Evolutionary conservation across 2,113 vertebrate genomes (phyloP), one percentile per base, ranked within the genome.

Genomic region (Vulpes vulpes): DNA sequence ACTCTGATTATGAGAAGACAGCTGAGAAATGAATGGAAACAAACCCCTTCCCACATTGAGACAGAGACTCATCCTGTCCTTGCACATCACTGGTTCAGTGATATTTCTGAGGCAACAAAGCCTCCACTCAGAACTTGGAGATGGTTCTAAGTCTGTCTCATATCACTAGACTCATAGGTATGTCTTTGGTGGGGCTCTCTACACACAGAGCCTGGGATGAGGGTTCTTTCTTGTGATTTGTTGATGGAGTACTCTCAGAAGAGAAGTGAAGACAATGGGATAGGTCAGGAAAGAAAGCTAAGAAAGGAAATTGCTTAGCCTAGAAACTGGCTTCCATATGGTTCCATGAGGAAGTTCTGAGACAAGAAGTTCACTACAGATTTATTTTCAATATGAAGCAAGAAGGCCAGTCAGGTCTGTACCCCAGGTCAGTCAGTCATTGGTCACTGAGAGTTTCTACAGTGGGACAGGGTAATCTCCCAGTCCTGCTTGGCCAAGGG

Each of bases 1-100:
- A 35, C 35, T 89, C 11, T 96, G 27, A 55, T 93, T 82, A 85
- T 81, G 76, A 84, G 32, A 96, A 84, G 67, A 92, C 4, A 4
- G 25, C 65, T 78, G 65, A 89, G 30, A 94, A 85, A 8, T n/a
- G 49, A 86, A 82, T 5, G 89, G 55, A 59, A 93, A 64, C 8
- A 96, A 17, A 60, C 14, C 12, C 1, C 6, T 83, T 73, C 22
- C 35, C 27, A 35, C 49, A 49, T 17, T 59, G 20, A 15, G 23
- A 38, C 51, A n/a, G 49, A 64, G 51, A 25, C 23, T 55, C 38
- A 69, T n/a, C 11, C 79, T 86, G 87, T 76, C 22, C 23, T 87
- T 89, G 69, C 30, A 64, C 0, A 62, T 76, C 25, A 27, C 23
- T 91, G 89, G 38, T 85, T 62, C 32, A 83, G 55, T 55, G 27